phyloP scores from a whole-genome alignment of 2,797 vertebrate species.

The Apogon hyalosoma region DNA sequence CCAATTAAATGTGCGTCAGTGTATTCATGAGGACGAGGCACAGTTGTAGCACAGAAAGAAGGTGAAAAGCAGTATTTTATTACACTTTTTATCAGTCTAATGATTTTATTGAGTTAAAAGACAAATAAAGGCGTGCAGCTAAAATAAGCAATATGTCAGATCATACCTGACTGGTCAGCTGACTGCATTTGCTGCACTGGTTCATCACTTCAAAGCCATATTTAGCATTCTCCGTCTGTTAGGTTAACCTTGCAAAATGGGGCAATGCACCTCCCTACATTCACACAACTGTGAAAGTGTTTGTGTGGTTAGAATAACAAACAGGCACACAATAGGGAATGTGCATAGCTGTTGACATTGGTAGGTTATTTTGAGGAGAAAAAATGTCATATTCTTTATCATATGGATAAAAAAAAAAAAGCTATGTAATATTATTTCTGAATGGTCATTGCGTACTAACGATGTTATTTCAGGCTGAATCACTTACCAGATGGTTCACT shows the following conservation, averaged over 20 bases:
- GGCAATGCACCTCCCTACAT: background rate
- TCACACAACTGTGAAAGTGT: conserved; percentile 17
- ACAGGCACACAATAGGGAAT: conserved; percentile 3
- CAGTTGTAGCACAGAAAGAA: too few relatives aligned
- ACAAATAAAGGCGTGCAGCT: background rate
- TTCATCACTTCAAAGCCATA: conserved; percentile 16
- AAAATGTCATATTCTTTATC: background rate
- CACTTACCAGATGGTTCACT: too few relatives aligned
- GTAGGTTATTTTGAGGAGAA: background rate
- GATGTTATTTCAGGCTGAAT: too few relatives aligned
- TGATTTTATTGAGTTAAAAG: background rate
- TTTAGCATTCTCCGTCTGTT: conserved; percentile 5
- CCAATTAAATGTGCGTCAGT: background rate
- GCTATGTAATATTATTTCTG: too few relatives aligned
- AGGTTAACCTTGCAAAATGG: conserved; percentile 11
- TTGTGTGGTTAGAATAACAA: conserved; percentile 7
- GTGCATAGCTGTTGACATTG: background rate
- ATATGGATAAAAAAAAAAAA: background rate
- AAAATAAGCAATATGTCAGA: background rate
- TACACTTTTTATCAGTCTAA: too few relatives aligned
- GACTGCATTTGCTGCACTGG: conserved; percentile 4
- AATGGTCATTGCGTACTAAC: too few relatives aligned
- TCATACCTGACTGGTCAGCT: conserved; percentile 1
- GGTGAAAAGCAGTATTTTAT: too few relatives aligned
- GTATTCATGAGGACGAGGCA: background rate